Evolutionary conservation across 2,888 invertebrate genomes (phyloP).

Genomic region (Diplolepis rosae): DNA sequence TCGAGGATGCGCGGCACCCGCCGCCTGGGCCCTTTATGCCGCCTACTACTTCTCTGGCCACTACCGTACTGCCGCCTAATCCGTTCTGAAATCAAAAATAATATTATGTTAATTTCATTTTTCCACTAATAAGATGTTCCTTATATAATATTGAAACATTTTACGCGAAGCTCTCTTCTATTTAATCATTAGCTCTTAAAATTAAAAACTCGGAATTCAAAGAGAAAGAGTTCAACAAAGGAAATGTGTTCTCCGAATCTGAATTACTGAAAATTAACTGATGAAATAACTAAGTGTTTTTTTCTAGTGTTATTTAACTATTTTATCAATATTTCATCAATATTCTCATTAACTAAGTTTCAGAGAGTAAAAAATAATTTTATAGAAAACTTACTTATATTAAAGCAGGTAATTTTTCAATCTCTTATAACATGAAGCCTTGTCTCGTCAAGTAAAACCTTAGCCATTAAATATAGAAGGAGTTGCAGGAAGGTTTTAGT

Average conservation of each 20-base stretch:
- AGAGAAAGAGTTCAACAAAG: too few species aligned
- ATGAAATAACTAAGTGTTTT: too few species aligned
- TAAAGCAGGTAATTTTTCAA: too few species aligned
- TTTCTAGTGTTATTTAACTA: too few species aligned
- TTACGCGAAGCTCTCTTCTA: too few species aligned
- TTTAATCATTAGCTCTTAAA: background rate
- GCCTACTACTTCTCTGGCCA: conserved; percentile 70
- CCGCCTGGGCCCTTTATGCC: conserved; percentile 73
- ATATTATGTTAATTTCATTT: conserved; percentile 3
- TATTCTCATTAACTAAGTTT: too few species aligned
- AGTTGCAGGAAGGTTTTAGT: background rate
- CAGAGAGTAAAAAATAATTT: too few species aligned
- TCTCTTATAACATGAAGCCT: too few species aligned
- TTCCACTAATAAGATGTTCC: conserved; percentile 17
- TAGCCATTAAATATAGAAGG: background rate
- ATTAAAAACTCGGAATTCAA: too few species aligned
- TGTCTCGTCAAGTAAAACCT: too few species aligned
- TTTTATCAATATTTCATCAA: too few species aligned
- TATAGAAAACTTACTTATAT: background rate
- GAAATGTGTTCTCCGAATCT: background rate
- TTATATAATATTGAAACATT: background rate
- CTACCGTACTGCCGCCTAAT: conserved; percentile 70
- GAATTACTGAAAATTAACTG: too few species aligned
- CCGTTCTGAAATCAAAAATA: conserved; percentile 65
- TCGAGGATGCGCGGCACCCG: conserved; percentile 75